These are phyloP conservation scores for Synanthedon formicaeformis DNA, from an alignment of 2,888 invertebrate species.

Conservation along the genomic window DNA sequence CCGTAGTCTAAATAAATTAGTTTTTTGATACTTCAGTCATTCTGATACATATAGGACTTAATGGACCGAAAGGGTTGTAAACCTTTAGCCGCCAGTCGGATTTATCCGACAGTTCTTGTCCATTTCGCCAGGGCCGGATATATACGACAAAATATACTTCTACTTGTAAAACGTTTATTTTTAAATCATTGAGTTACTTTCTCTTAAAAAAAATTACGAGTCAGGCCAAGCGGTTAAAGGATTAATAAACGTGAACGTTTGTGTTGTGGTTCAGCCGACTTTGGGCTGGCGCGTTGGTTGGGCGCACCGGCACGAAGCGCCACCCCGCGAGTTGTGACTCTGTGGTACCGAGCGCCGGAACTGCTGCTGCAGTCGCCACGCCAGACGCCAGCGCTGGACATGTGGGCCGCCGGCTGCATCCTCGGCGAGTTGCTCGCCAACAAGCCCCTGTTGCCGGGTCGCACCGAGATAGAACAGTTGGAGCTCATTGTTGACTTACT, in stretches of 20 bases:
- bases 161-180: no score
- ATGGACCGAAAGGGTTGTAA: no score
- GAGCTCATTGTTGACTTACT: constrained; percentile 94
- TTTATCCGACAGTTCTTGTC: no score
- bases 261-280: constrained; percentile 88
- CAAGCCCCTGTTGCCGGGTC: constrained; percentile 90
- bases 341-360: constrained; percentile 98
- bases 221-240: no score
- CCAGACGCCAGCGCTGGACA: constrained; percentile 97
- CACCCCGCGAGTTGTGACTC: constrained; percentile 95
- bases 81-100: no score
- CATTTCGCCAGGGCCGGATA: no score
- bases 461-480: constrained; percentile 92
- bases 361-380: constrained; percentile 86
- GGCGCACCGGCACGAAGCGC: constrained; percentile 89
- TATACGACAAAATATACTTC: no score
- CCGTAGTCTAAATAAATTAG: constrained; percentile 1
- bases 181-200: no score
- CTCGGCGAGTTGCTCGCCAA: constrained; percentile 91
- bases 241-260: no score
- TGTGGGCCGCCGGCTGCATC: constrained; percentile 97
- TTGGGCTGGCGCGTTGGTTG: constrained; percentile 93
- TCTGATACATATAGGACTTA: no score
- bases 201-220: no score
- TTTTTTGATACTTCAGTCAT: no score